Evolutionary conservation across 2,797 vertebrate genomes (phyloP).

Genomic region (Sebastes iracundus): DNA sequence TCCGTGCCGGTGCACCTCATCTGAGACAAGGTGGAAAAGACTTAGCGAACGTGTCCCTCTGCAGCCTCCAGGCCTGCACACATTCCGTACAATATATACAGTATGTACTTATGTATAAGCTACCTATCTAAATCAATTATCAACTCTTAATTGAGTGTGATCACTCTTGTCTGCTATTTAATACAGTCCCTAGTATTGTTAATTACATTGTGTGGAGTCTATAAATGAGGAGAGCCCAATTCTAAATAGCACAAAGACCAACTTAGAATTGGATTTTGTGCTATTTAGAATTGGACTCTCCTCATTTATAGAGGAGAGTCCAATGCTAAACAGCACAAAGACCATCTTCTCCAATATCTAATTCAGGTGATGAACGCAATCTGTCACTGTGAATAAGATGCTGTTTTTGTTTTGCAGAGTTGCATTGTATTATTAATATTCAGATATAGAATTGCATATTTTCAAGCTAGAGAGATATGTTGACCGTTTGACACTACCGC

Average conservation of each 20-base stretch:
- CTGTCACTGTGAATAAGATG: background rate
- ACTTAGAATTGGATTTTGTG: background rate
- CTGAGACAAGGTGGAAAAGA: slow-evolving; percentile 19
- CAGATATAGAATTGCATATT: background rate
- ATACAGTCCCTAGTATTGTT: background rate
- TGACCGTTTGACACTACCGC: background rate
- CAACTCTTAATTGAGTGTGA: background rate
- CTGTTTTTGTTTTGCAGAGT: background rate
- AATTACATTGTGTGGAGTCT: background rate
- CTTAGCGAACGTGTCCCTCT: background rate
- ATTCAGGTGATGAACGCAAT: background rate
- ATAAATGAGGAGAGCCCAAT: background rate
- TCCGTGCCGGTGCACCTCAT: slow-evolving; percentile 22
- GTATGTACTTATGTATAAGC: background rate
- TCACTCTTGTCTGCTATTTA: background rate
- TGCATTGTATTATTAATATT: background rate
- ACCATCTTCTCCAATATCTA: background rate
- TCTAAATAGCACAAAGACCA: background rate
- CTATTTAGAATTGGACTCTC: no score
- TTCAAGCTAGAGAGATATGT: background rate
- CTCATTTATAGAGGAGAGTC: background rate
- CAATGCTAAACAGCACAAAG: background rate
- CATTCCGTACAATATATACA: background rate
- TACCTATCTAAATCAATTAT: slow-evolving; percentile 12
- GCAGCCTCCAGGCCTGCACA: background rate